Conservation (phyloP, 2,797 vertebrate species). For the Ciconia nigra region DNA sequence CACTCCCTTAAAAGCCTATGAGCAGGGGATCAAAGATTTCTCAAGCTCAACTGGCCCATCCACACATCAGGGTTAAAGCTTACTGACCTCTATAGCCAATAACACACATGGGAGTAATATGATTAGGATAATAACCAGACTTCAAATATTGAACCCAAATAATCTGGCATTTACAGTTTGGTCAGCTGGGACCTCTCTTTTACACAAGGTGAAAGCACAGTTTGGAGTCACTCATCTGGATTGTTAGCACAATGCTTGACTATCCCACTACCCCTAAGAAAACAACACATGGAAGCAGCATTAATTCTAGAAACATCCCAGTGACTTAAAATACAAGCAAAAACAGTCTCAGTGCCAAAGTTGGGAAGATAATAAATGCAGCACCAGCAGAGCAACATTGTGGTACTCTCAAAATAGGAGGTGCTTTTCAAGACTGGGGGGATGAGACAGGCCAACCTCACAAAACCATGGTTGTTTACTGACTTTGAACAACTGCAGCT, state of each 20-base stretch:
- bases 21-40: slow-evolving; percentile 19
- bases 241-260: not conserved
- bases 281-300: not conserved
- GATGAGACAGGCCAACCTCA: not conserved
- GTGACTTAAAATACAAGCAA: not conserved
- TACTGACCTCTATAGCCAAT: not conserved
- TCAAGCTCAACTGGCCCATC: not conserved
- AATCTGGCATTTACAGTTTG: not conserved
- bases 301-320: not conserved
- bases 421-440: not conserved
- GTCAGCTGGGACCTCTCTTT: not conserved
- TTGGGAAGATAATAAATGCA: not conserved
- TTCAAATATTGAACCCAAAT: not conserved
- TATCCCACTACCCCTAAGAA: not conserved
- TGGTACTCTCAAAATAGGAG: not conserved
- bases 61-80: not conserved
- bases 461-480: not conserved
- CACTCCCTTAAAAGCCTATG: slow-evolving; percentile 43
- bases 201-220: not conserved
- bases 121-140: not conserved
- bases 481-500: not conserved
- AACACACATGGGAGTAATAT: not conserved
- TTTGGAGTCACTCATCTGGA: not conserved
- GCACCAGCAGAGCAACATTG: not conserved
- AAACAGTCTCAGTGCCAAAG: not conserved